A percentile compares a stretch with the other conserved stretches of the same genome.
These are phyloP conservation scores for Apeltes quadracus DNA, from an alignment of 2,113 vertebrate species.

Conservation along the genomic window DNA sequence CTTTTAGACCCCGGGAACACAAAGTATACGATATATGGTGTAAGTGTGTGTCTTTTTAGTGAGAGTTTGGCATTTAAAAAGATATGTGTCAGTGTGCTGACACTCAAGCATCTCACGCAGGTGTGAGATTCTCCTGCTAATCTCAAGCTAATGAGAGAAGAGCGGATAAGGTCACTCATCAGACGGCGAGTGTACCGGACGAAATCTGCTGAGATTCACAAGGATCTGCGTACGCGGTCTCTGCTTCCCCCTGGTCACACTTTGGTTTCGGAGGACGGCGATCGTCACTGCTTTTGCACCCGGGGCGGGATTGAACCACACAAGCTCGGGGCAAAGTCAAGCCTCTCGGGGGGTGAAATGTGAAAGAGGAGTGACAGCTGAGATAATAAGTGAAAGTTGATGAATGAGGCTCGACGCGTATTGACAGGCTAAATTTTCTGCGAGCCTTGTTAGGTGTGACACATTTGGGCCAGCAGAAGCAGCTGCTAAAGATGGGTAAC, in stretches of 20 bases:
- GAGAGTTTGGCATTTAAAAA: conserved; percentile 5
- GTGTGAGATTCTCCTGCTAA: conserved; percentile 58
- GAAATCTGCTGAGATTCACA: conserved; percentile 19
- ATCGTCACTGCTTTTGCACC: conserved; percentile 61
- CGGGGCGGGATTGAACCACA: conserved; percentile 47
- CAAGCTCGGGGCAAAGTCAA: conserved; percentile 69
- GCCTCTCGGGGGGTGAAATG: conserved; percentile 59
- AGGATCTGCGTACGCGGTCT: conserved; percentile 43
- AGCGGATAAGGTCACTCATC: conserved; percentile 38
- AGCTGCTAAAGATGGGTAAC: conserved; percentile 66
- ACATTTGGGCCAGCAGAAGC: conserved; percentile 72
- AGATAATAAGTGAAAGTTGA: conserved; percentile 72
- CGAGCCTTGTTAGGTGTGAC: conserved; percentile 76
- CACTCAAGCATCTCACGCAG: conserved; percentile 43
- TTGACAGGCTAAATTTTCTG: conserved; percentile 79
- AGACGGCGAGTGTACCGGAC: conserved; percentile 5
- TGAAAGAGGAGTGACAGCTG: conserved; percentile 59
- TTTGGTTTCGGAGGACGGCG: conserved; percentile 49
- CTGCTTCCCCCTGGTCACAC: conserved; percentile 4
- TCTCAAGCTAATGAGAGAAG: conserved; percentile 36
- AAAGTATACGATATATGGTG: conserved; percentile 30
- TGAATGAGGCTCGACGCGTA: conserved; percentile 78
- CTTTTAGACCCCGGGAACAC: conserved; percentile 84
- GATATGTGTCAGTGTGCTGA: conserved; percentile 38
- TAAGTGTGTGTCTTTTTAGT: conserved; percentile 19